Base-by-base conservation (phyloP, 2,797 vertebrate species). In the Poeciliopsis gracilis region DNA sequence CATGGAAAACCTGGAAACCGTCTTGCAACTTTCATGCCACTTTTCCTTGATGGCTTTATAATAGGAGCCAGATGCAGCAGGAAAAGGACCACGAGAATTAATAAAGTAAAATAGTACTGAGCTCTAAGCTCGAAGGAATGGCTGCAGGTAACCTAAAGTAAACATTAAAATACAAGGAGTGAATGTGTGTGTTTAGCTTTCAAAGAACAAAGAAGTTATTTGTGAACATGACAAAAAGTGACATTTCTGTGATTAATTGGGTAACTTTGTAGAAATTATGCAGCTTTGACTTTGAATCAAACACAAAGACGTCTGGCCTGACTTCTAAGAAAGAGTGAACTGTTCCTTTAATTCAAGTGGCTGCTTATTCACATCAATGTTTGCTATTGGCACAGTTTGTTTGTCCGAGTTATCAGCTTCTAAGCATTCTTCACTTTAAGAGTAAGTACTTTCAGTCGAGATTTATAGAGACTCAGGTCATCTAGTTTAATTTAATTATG, bases 51-150 rank as follows among this genome's bases (percentile, higher is more conserved):
- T 87, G 80, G 82, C 82, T 88, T 82, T 79, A 78, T 84, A 94
- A 93, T 90, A 85, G 88, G 90, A 89, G 12, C 75, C 92, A 87
- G 94, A 91, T 93, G 91, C 66, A 71, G 74, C 23, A 73, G 1
- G 81, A 73, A 73, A 72, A 73, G 61, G 82, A 45, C 86, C 88
- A 78, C 11, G 6, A 84, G 82, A 87, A 86, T 86, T 71, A 91
- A 86, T 38, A 51, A 38, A 15, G 41, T 70, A 45, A 51, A 55
- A 23, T 15, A 73, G 23, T 23, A 25, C 51, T 55, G 33, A 55
- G 13, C 49, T 38, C 16, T 4, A 16, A 59, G 10, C 8, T 10
- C 8, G 23, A 10, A 36, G 71, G 30, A 36, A 28, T 75, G 57
- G 79, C 20, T 67, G 57, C 46, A 72, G 30, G 63, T 41, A 67